Percentiles rank a stretch among this genome's conserved stretches.
These are phyloP conservation scores for Orussus abietinus DNA, from an alignment of 1,140 invertebrate species.

Conservation along the genomic window DNA sequence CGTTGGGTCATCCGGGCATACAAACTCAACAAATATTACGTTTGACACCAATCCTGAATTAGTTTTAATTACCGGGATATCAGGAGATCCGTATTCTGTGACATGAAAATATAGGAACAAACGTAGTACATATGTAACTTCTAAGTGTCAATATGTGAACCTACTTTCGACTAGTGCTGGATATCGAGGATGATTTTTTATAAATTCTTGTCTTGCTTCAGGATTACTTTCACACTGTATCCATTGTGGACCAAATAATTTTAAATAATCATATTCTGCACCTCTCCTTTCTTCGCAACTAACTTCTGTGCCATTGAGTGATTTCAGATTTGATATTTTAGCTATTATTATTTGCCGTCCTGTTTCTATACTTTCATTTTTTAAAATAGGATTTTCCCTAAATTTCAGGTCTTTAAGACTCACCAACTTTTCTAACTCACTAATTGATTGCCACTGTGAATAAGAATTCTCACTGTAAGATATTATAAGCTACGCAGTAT, in stretches of 20 bases:
- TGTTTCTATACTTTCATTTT: constrained; percentile 65
- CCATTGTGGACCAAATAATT: constrained; percentile 74
- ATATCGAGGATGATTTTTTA: constrained; percentile 71
- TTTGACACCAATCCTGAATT: constrained; percentile 68
- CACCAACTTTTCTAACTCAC: constrained; percentile 77
- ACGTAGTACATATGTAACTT: constrained; percentile 11
- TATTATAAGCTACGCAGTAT: too few relatives aligned
- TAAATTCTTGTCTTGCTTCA: constrained; percentile 57
- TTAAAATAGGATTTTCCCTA: constrained; percentile 68
- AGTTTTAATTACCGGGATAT: constrained; percentile 64
- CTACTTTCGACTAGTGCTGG: constrained; percentile 57
- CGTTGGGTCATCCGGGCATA: constrained; percentile 51
- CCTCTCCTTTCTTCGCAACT: constrained; percentile 66
- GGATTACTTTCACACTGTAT: constrained; percentile 54
- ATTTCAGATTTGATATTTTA: constrained; percentile 61
- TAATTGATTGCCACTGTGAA: constrained; percentile 73
- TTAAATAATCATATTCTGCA: constrained; percentile 86
- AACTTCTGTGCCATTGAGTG: constrained; percentile 68
- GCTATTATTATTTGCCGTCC: constrained; percentile 72
- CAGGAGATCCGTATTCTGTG: constrained; percentile 78
- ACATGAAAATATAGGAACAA: constrained; percentile 41
- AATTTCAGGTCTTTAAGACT: constrained; percentile 69
- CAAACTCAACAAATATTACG: constrained; percentile 63
- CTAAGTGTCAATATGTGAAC: constrained; percentile 15
- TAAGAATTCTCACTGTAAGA: too few relatives aligned